phyloP scores from a whole-genome alignment of 2,888 invertebrate genomes.

The Morinoia aosen region DNA sequence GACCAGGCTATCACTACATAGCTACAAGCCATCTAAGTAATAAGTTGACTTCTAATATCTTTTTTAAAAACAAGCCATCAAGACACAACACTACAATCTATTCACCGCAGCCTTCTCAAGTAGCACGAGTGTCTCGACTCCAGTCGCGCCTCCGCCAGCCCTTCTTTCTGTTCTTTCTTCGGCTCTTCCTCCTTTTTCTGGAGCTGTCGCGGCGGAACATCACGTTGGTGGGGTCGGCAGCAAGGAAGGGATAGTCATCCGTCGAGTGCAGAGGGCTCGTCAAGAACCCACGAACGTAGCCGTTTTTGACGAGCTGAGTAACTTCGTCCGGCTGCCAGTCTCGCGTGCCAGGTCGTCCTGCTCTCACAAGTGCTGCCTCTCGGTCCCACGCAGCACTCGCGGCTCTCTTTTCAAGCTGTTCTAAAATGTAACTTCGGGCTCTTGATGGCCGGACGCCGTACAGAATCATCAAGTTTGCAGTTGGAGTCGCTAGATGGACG shows the following conservation, averaged over 20 bases:
- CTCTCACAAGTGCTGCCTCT: conserved; percentile 58
- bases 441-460: conserved; percentile 61
- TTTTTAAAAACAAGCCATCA: conserved; percentile 50
- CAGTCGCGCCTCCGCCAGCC: conserved; percentile 63
- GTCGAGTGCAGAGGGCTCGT: conserved; percentile 62
- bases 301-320: conserved; percentile 61
- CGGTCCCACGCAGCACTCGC: conserved; percentile 82
- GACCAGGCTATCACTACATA: conserved; percentile 19
- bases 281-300: conserved; percentile 63
- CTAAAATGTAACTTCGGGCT: conserved; percentile 74
- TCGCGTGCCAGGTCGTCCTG: conserved; percentile 60
- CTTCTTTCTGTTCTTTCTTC: conserved; percentile 66
- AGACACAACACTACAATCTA: conserved; percentile 47
- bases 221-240: conserved; percentile 67
- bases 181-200: conserved; percentile 66
- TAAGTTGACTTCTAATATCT: conserved; percentile 43
- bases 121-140: conserved; percentile 45
- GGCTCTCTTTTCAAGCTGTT: conserved; percentile 61
- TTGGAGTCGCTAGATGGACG: conserved; percentile 77
- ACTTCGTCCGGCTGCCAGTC: conserved; percentile 60
- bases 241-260: conserved; percentile 63
- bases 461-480: conserved; percentile 68
- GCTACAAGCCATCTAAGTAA: conserved; percentile 43
- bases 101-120: conserved; percentile 31
- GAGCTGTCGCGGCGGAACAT: conserved; percentile 64